Base-by-base conservation (phyloP, 2,888 invertebrate genomes). In the Cosmia trapezina region DNA sequence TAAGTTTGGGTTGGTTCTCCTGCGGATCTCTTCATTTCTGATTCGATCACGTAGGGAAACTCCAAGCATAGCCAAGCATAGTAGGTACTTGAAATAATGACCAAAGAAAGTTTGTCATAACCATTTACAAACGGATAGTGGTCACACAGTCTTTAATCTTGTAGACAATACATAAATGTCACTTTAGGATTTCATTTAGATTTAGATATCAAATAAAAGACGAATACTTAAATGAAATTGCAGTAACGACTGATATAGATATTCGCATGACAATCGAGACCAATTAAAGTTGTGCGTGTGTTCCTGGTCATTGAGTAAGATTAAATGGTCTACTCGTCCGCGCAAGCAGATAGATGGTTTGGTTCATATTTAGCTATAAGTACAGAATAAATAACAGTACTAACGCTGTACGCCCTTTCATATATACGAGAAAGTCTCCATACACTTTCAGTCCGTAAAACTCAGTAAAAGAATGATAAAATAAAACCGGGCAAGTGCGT, bases 401-500 rank as follows among this genome's bases (percentile, higher is more conserved):
- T n/a, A n/a, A n/a, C n/a, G n/a, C n/a, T n/a, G n/a, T n/a, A n/a
- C n/a, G 8, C 3, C 6, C 12, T 0, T n/a, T 33, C 7, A 37
- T 68, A 33, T 14, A 43, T 4, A 76, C 4, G 33, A 22, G n/a
- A 14, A 71, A 47, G 33, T 22, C 43, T 54, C 8, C 9, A 14
- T 43, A 51, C 37, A 56, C 51, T 53, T 45, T 17, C 41, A 59
- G 49, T 59, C 60, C 47, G 60, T 68, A 64, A n/a, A 64, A 61
- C 47, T 37, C 33, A 8, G n/a, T 53, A 56, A 67, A 81, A 53
- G 60, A 72, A 37, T 65, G 17, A 77, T 60, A 70, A 43, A 65
- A 81, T 76, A 78, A 81, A 60, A 28, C 28, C 28, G 28, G 28
- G 28, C 62, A 60, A 78, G 37, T 28, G 28, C 28, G 28, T 28